Base-by-base conservation (phyloP, 2,888 invertebrate species). In the Synanthedon myopaeformis region DNA sequence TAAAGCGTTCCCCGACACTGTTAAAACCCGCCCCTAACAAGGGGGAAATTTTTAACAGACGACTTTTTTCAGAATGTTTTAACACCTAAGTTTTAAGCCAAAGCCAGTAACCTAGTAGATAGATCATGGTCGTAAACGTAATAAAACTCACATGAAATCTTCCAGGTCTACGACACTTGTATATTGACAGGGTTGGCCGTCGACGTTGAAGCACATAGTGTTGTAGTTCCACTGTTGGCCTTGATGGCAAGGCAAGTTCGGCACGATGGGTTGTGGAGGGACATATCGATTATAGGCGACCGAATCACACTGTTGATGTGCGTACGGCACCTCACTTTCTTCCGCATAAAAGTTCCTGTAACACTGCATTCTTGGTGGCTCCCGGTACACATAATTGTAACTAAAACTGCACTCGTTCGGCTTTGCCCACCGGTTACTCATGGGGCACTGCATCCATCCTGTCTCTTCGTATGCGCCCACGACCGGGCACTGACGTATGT, bases 81-180 rank as follows among this genome's bases (percentile, higher is more conserved):
- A 2, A 28, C 28, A 35, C 2, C 6, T 8, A 35, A 35, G 2
- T 35, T 8, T 35, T 8, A 28, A 28, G 28, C 8, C 28, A 10
- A 10, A 35, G 35, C 10, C 3, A 35, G 10, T 8, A n/a, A 28
- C 2, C 28, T 28, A 6, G 10, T 35, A 35, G 35, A 8, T 2
- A 35, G 10, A 35, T 35, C 35, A 35, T 10, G 3, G 8, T 35
- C 35, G 35, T 5, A 35, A 35, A 13, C 45, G 45, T 35, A 45
- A 45, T 45, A 14, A 51, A 61, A 91, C 93, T 92, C 80, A 93
- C 93, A 93, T 92, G 76, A 93, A 92, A 79, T 93, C 93, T 74
- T 93, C 93, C 63, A 93, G 90, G 74, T 93, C 93, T 53, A 91
- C 89, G 58, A 91, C 85, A 60, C 89, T 87, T 0, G 91, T 90